Evolutionary conservation across 2,888 invertebrate genomes (phyloP).

Genomic region (Priapulus caudatus): DNA sequence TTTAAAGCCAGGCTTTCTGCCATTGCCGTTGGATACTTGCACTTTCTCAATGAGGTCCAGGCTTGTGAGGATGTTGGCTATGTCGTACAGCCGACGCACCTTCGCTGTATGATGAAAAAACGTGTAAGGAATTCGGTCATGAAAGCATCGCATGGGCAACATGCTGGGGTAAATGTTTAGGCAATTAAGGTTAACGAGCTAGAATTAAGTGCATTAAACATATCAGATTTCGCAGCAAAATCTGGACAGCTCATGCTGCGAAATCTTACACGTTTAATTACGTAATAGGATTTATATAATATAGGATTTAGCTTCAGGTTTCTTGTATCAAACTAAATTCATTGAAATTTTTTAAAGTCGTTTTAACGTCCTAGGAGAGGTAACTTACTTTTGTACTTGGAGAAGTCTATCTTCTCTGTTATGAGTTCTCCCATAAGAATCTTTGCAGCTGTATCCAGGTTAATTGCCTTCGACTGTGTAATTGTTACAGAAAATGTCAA

Average conservation of each 20-base stretch:
- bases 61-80: conserved; percentile 62
- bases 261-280: no score
- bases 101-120: conserved; percentile 46
- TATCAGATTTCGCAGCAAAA: background rate
- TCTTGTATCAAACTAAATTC: no score
- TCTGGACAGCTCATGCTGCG: no score
- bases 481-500: no score
- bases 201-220: background rate
- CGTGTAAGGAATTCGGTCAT: no score
- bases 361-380: conserved; percentile 2
- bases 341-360: conserved; percentile 35
- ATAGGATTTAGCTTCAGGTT: no score
- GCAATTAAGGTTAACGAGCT: no score
- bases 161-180: no score
- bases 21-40: conserved; percentile 4
- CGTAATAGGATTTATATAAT: no score
- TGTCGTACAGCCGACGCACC: conserved; percentile 60
- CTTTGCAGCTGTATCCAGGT: conserved; percentile 54
- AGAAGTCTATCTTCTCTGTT: conserved; percentile 42
- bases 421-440: conserved; percentile 49
- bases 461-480: conserved; percentile 49
- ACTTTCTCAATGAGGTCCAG: conserved; percentile 59
- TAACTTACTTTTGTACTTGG: conserved; percentile 40
- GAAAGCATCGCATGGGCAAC: no score
- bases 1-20: background rate